Evolutionary conservation across 2,888 invertebrate species (phyloP).

Genomic region (Watsonalla binaria): DNA sequence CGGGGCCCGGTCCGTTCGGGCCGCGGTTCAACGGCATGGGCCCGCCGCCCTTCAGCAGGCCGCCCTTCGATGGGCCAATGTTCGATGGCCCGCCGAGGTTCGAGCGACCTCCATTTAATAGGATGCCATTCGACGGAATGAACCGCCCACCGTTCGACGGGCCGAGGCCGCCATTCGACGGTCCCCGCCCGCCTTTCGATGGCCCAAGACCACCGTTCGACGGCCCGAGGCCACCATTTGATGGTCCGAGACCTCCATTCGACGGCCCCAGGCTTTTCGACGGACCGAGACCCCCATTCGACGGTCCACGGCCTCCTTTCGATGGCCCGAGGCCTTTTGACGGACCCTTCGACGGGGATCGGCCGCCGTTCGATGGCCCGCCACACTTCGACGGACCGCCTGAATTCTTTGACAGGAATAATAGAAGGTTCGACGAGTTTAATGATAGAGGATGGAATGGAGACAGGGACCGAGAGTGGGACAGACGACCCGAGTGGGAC

Average conservation of each 20-base stretch:
- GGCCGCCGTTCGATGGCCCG: slow-evolving; percentile 39
- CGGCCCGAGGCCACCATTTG: slow-evolving; percentile 42
- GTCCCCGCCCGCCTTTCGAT: slow-evolving; percentile 45
- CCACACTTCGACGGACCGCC: slow-evolving; percentile 40
- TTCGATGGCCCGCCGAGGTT: slow-evolving; percentile 42
- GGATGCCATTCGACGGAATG: slow-evolving; percentile 45
- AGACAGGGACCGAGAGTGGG: slow-evolving; percentile 47
- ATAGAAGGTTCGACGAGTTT: slow-evolving; percentile 62
- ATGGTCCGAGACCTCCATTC: slow-evolving; percentile 38
- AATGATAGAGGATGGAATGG: slow-evolving; percentile 59
- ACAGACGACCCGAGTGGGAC: slow-evolving; percentile 50
- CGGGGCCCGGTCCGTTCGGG: slow-evolving; percentile 52
- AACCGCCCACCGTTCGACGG: slow-evolving; percentile 42
- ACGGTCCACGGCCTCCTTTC: slow-evolving; percentile 37
- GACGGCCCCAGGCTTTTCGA: slow-evolving; percentile 37
- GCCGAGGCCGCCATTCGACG: slow-evolving; percentile 44
- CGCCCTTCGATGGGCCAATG: slow-evolving; percentile 43
- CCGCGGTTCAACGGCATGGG: slow-evolving; percentile 70
- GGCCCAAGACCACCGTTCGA: slow-evolving; percentile 43
- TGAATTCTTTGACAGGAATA: slow-evolving; percentile 62
- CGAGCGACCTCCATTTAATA: slow-evolving; percentile 44
- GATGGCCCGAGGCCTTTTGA: slow-evolving; percentile 49
- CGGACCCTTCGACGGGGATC: slow-evolving; percentile 20
- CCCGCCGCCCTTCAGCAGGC: slow-evolving; percentile 48
- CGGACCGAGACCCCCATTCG: slow-evolving; percentile 36